Conservation (phyloP, 2,113 vertebrate species). For the Callorhinus ursinus region DNA sequence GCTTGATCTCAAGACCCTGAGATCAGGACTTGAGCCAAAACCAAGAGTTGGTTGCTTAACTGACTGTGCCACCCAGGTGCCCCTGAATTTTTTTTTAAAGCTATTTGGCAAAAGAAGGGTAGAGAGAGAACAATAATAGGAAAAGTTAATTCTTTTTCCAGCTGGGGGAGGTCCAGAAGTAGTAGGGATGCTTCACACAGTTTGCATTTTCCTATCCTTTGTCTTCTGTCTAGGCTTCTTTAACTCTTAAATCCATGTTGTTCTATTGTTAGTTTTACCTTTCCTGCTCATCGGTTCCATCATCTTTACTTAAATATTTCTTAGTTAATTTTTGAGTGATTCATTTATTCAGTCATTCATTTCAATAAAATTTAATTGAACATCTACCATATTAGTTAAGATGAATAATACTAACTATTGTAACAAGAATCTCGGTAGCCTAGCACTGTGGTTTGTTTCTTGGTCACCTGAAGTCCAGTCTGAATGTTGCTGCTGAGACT, state of each 20-base stretch:
- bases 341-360: not conserved
- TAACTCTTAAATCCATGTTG: not conserved
- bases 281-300: not conserved
- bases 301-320: conserved; percentile 1
- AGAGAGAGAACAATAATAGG: not conserved
- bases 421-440: not conserved
- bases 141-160: not conserved
- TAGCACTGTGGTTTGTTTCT: not conserved
- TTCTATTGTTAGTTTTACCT: not conserved
- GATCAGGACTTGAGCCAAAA: not conserved
- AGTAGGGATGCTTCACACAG: not conserved
- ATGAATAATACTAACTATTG: not conserved
- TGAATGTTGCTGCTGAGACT: not conserved
- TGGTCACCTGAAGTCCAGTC: not conserved
- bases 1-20: not conserved
- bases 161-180: not conserved
- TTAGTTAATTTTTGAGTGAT: not conserved
- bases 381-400: not conserved
- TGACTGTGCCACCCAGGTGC: not conserved
- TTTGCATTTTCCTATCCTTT: not conserved
- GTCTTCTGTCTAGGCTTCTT: not conserved
- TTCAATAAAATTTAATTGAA: not conserved
- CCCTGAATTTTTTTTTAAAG: not conserved
- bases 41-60: not conserved
- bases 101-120: not conserved